Conservation (phyloP, 2,113 vertebrate genomes). For the Myiozetetes cayanensis region DNA sequence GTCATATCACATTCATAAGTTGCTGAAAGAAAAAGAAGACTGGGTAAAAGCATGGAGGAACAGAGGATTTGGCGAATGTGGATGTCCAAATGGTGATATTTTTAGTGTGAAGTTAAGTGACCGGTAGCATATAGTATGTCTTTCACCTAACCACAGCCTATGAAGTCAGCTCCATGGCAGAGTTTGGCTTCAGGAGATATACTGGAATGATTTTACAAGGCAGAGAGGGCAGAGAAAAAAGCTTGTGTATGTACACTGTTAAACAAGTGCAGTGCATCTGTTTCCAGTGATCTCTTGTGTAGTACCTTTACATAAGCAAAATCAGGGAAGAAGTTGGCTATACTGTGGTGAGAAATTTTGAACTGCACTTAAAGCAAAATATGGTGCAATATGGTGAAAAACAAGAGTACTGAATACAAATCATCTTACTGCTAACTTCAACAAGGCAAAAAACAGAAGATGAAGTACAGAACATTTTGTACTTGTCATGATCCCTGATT, state of each 20-base stretch:
- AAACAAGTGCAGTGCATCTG: neutral
- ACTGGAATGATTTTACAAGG: neutral
- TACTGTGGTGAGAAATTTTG: neutral
- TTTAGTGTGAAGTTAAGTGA: neutral
- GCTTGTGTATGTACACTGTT: neutral
- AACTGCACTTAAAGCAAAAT: neutral
- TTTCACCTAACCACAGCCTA: neutral
- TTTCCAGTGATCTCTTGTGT: neutral
- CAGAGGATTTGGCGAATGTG: neutral
- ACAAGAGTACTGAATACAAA: neutral
- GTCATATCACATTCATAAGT: neutral
- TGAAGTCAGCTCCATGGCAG: neutral
- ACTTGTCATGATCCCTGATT: neutral
- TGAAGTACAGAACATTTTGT: conserved; percentile 15
- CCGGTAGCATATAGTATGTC: neutral
- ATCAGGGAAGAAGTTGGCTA: neutral
- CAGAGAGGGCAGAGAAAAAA: neutral
- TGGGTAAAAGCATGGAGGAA: neutral
- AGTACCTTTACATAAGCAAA: neutral
- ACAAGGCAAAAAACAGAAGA: neutral
- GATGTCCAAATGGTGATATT: neutral
- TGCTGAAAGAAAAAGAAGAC: neutral
- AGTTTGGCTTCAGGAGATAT: neutral
- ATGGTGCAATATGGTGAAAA: neutral
- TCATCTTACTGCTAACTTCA: conserved; percentile 3